phyloP scores from a whole-genome alignment of 2,113 vertebrate species.

The Cynocephalus volans region DNA sequence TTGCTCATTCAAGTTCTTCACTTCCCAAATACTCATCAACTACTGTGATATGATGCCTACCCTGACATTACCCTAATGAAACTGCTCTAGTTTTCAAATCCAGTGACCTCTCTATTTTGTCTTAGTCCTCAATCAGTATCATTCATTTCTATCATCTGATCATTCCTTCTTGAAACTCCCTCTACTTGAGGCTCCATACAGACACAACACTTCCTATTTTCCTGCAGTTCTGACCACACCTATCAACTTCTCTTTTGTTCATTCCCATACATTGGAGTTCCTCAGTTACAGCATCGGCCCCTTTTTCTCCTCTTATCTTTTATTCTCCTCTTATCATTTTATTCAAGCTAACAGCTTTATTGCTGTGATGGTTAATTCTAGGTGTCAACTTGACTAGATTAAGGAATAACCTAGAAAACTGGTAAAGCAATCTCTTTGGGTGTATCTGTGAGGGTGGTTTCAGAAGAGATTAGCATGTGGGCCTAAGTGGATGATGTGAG shows the following conservation, averaged over 20 bases:
- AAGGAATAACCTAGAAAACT: too few species aligned
- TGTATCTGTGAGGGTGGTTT: too few species aligned
- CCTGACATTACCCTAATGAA: slow-evolving; percentile 24
- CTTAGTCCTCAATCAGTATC: background rate
- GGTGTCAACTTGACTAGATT: too few species aligned
- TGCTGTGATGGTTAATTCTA: too few species aligned
- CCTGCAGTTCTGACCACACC: background rate
- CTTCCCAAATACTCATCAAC: background rate
- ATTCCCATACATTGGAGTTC: background rate
- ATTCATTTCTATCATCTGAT: background rate
- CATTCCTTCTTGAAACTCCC: slow-evolving; percentile 34
- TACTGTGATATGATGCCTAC: background rate
- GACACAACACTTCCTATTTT: slow-evolving; percentile 5
- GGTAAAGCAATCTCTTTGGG: too few species aligned
- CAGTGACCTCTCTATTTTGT: background rate
- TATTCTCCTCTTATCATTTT: background rate
- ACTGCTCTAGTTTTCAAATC: slow-evolving; percentile 51
- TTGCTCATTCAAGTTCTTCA: slow-evolving; percentile 5
- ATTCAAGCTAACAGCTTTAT: slow-evolving; percentile 24
- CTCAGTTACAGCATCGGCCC: background rate
- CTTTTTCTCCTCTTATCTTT: slow-evolving; percentile 35
- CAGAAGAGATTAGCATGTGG: too few species aligned
- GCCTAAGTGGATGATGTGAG: too few species aligned
- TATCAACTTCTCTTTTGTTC: background rate
- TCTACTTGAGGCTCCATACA: background rate